Base-by-base conservation (phyloP, 35 echinoderm and acorn worm genomes). In the Hemicentrotus pulcherrimus region DNA sequence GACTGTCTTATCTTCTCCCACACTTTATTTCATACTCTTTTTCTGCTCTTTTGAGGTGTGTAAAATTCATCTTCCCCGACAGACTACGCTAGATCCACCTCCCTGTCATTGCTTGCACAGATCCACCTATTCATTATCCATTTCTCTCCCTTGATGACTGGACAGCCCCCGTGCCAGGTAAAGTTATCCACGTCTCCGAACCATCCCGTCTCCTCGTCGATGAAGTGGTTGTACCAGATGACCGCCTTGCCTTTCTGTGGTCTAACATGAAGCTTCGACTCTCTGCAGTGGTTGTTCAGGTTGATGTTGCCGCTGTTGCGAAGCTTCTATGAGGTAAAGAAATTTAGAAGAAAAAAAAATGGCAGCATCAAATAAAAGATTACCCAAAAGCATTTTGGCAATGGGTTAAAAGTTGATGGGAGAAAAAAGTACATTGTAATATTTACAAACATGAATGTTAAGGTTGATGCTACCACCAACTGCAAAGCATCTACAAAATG, bases 91-190 rank as follows among this genome's bases (percentile, higher is more conserved):
- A 99, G 95, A 60, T 99, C 98, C 4, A 96, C 33, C 5, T 97
- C 96, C 88, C 70, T 86, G 60, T 96, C 92, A 11, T 94, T 90
- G 94, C 96, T 99, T 8, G 94, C 96, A 15, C 94, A 48, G n/a
- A 99, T 99, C 98, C 98, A 99, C 4, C 98, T 94, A 70, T 99
- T 99, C 96, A 97, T 97, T 12, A 99, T 99, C 98, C 98, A 99
- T 59, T 99, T 99, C 31, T 95, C 92, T 30, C 98, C 98, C 87
- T 91, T 96, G 78, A 95, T 96, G 41, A 99, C 96, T 0, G 98
- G 98, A 92, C 98, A 99, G 13, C 98, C 98, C n/a, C 98, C 98
- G 31, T 99, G 98, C 98, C 97, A 99, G 16, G 97, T 99, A 32
- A 90, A 97, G 32, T 94, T 91, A 91, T 99, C 98, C 19, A 99